Evolutionary conservation across 2,888 invertebrate genomes (phyloP).

Genomic region (Tetranychus truncatus): DNA sequence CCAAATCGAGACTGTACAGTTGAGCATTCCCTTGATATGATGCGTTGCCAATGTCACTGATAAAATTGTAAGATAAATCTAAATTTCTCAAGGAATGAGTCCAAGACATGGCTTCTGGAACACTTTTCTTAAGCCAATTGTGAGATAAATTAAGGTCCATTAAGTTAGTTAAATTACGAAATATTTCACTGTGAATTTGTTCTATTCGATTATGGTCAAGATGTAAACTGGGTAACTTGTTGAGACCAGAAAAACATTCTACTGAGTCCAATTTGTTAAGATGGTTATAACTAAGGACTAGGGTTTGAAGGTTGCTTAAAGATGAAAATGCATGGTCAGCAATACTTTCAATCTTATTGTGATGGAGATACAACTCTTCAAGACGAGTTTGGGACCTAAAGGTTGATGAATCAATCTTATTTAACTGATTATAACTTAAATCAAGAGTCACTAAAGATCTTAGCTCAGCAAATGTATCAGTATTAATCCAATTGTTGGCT

Average conservation of each 20-base stretch:
- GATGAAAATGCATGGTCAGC: slow-evolving; percentile 72
- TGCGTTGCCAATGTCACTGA: slow-evolving; percentile 57
- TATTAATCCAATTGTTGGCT: slow-evolving; percentile 61
- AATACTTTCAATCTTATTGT: slow-evolving; percentile 62
- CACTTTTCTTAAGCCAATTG: slow-evolving; percentile 52
- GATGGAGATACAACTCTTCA: slow-evolving; percentile 63
- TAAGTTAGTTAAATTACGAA: slow-evolving; percentile 69
- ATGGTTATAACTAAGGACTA: slow-evolving; percentile 63
- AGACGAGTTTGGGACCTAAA: slow-evolving; percentile 68
- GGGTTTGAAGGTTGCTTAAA: slow-evolving; percentile 74
- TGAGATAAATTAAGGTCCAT: slow-evolving; percentile 76
- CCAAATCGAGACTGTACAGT: slow-evolving; percentile 68
- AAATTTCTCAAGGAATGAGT: slow-evolving; percentile 68
- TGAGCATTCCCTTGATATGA: slow-evolving; percentile 67
- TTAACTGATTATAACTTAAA: slow-evolving; percentile 61
- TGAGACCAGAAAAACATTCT: slow-evolving; percentile 67
- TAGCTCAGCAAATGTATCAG: slow-evolving; percentile 66
- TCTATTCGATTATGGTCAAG: slow-evolving; percentile 67
- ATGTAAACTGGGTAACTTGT: slow-evolving; percentile 63
- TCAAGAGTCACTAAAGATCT: slow-evolving; percentile 68
- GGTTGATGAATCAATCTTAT: slow-evolving; percentile 59
- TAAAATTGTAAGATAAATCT: slow-evolving; percentile 76
- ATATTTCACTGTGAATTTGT: slow-evolving; percentile 66
- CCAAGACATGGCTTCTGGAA: slow-evolving; percentile 63
- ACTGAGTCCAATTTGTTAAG: slow-evolving; percentile 63